These are phyloP conservation scores for Datnioides undecimradiatus DNA, from an alignment of 2,113 vertebrate species.

Conservation along the genomic window DNA sequence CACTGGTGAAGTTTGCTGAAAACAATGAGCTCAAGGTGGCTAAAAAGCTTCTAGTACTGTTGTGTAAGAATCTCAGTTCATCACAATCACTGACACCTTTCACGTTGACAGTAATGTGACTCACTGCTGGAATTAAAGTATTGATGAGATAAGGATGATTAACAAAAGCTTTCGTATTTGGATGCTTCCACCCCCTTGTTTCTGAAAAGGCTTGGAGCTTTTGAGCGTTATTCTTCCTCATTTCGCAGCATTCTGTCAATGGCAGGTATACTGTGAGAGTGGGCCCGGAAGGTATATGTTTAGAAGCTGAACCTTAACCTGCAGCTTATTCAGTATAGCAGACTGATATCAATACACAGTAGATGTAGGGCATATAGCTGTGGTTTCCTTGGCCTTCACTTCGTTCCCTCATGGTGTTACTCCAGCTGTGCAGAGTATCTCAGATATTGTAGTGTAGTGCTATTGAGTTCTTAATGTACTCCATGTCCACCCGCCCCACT, in stretches of 20 bases:
- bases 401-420: slow-evolving; percentile 26
- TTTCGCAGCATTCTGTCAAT: slow-evolving; percentile 2
- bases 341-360: not conserved
- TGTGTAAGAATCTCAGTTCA: too few species aligned
- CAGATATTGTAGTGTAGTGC: slow-evolving; percentile 50
- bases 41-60: too few species aligned
- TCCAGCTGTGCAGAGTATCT: slow-evolving; percentile 36
- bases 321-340: not conserved
- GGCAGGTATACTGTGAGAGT: not conserved
- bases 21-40: too few species aligned
- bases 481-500: not conserved
- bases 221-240: not conserved
- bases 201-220: not conserved
- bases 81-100: too few species aligned
- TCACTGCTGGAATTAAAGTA: too few species aligned
- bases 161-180: too few species aligned
- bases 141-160: too few species aligned
- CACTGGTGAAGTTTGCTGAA: too few species aligned
- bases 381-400: not conserved
- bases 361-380: not conserved
- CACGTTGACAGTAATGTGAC: too few species aligned
- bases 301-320: not conserved
- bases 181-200: too few species aligned
- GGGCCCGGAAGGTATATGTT: not conserved
- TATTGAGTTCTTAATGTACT: slow-evolving; percentile 65